phyloP scores from a whole-genome alignment of 1,140 invertebrate genomes.

The Diprion similis region DNA sequence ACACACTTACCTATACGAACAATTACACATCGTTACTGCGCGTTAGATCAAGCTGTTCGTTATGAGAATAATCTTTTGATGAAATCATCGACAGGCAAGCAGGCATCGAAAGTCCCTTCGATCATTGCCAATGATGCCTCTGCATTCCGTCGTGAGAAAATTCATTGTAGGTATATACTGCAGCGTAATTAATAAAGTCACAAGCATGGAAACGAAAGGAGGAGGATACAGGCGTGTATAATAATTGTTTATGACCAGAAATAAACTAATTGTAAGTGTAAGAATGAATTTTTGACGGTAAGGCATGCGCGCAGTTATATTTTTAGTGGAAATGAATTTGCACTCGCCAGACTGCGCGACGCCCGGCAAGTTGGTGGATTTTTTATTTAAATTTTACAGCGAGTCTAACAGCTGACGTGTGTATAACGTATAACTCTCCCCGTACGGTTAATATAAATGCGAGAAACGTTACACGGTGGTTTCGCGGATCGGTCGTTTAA shows the following conservation, averaged over 20 bases:
- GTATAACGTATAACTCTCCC: too few species aligned
- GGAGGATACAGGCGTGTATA: not conserved
- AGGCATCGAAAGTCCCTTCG: too few species aligned
- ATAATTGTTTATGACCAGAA: not conserved
- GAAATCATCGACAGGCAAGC: too few species aligned
- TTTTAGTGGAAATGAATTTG: conserved; percentile 1
- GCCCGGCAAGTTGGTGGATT: not conserved
- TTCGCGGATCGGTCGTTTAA: not conserved
- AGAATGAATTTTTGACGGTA: not conserved
- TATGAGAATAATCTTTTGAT: too few species aligned
- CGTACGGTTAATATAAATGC: too few species aligned
- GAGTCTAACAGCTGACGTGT: too few species aligned
- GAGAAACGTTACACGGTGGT: not conserved
- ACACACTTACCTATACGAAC: too few species aligned
- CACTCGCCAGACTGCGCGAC: conserved; percentile 6
- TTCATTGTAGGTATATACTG: not conserved
- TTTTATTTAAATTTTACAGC: not conserved
- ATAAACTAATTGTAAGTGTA: not conserved
- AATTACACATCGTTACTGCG: too few species aligned
- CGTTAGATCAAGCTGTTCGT: too few species aligned
- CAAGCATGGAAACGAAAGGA: too few species aligned
- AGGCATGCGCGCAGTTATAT: not conserved
- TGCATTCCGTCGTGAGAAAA: too few species aligned
- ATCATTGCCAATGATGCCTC: too few species aligned
- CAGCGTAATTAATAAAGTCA: not conserved